Evolutionary conservation across 2,113 vertebrate species (phyloP).

Genomic region (Leucosticte australis): DNA sequence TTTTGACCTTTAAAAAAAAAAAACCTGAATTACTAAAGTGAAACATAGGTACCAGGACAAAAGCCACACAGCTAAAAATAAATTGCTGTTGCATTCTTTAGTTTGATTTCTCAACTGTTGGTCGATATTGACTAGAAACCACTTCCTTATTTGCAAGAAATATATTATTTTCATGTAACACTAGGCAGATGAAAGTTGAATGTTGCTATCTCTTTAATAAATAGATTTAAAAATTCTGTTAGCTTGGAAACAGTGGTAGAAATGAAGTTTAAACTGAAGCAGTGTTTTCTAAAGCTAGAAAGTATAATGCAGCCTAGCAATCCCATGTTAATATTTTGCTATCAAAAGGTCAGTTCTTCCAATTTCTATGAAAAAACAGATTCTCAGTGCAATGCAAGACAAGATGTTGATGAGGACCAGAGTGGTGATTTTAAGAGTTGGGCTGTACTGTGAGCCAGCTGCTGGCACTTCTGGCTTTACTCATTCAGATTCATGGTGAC

Average conservation of each 20-base stretch:
- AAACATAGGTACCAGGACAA: background rate
- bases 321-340: background rate
- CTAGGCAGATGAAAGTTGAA: background rate
- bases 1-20: background rate
- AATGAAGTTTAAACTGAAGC: background rate
- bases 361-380: background rate
- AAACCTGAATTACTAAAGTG: background rate
- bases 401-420: background rate
- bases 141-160: background rate
- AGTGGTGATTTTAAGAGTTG: background rate
- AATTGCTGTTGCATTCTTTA: background rate
- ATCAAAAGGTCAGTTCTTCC: background rate
- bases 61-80: background rate
- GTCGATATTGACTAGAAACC: background rate
- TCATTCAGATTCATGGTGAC: background rate
- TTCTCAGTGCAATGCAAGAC: background rate
- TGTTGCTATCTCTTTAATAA: background rate
- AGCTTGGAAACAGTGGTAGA: background rate
- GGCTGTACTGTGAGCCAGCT: background rate
- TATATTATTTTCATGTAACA: background rate
- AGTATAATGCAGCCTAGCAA: background rate
- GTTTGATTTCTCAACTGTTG: background rate
- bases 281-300: background rate
- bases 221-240: background rate
- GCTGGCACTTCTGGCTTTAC: background rate